Percentiles rank a stretch among this genome's conserved stretches.
These are phyloP conservation scores for Papilio gigon DNA, from an alignment of 2,888 invertebrate genomes.

Conservation along the genomic window DNA sequence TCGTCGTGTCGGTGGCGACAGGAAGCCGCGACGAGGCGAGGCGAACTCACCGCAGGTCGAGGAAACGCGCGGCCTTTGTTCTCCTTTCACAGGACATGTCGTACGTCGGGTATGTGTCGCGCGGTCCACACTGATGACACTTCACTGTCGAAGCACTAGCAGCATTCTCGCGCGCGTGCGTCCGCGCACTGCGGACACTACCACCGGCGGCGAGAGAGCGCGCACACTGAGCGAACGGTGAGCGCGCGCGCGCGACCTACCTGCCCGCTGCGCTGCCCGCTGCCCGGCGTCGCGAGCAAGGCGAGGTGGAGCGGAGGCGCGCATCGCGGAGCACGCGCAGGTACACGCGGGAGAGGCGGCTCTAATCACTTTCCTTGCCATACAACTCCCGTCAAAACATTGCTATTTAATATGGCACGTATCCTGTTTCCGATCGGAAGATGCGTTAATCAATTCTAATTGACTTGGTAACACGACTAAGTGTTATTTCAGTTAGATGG, in stretches of 20 bases:
- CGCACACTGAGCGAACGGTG: conserved; percentile 75
- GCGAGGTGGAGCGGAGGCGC: conserved; percentile 76
- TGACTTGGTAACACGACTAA: conserved; percentile 3
- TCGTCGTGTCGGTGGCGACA: conserved; percentile 62
- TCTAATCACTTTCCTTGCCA: conserved; percentile 40
- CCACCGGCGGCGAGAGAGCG: conserved; percentile 80
- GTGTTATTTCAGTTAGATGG: neutral
- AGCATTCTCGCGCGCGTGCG: conserved; percentile 75
- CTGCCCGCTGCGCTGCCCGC: conserved; percentile 56
- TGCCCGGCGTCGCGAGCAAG: conserved; percentile 48
- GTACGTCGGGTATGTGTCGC: conserved; percentile 69
- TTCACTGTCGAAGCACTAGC: conserved; percentile 71
- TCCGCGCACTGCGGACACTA: conserved; percentile 77
- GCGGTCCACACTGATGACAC: conserved; percentile 69
- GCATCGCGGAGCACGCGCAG: conserved; percentile 79
- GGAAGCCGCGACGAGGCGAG: conserved; percentile 66
- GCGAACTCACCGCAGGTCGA: conserved; percentile 81
- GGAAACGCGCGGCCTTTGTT: conserved; percentile 79
- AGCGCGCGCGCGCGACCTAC: conserved; percentile 63
- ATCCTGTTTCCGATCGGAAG: conserved; percentile 30
- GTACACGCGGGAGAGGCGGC: conserved; percentile 54
- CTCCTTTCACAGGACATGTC: conserved; percentile 81
- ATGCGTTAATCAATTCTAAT: conserved; percentile 32
- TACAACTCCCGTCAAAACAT: conserved; percentile 58
- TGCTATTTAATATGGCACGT: conserved; percentile 43